Percentiles rank a stretch among this genome's conserved stretches.
phyloP scores from a whole-genome alignment of 2,797 vertebrate species.

The Microctenopoma steveboyesi region DNA sequence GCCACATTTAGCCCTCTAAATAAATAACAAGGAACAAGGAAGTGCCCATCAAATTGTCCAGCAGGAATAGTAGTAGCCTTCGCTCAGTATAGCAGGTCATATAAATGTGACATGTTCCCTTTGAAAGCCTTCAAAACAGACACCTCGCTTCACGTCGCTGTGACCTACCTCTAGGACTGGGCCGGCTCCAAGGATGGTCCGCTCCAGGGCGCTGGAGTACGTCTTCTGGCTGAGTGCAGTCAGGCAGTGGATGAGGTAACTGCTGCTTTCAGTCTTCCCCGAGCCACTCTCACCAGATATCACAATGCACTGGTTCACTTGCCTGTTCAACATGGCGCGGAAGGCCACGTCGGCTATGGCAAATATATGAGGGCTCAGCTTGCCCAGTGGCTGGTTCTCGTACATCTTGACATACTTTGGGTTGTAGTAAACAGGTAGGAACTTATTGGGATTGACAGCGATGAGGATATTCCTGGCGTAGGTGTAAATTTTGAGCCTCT shows the following conservation, averaged over 20 bases:
- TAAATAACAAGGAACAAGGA: too few relatives aligned
- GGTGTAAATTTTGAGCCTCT: conserved; percentile 91
- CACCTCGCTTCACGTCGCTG: background rate
- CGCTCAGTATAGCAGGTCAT: too few relatives aligned
- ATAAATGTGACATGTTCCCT: too few relatives aligned
- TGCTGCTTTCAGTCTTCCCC: conserved; percentile 96
- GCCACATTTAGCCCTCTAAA: too few relatives aligned
- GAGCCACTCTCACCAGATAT: conserved; percentile 95
- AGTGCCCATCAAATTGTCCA: too few relatives aligned
- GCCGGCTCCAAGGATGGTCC: conserved; percentile 93
- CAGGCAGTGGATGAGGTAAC: conserved; percentile 96
- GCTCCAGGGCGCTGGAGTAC: conserved; percentile 88
- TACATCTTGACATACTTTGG: conserved; percentile 96
- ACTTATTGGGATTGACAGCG: conserved; percentile 94
- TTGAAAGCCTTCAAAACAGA: too few relatives aligned
- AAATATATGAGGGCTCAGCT: conserved; percentile 94
- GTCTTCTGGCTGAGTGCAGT: conserved; percentile 94
- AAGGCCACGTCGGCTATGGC: conserved; percentile 92
- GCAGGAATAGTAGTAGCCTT: too few relatives aligned
- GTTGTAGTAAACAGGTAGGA: conserved; percentile 96
- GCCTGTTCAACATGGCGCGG: conserved; percentile 89
- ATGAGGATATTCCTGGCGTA: conserved; percentile 92
- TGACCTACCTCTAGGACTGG: conserved; percentile 93
- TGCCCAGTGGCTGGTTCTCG: conserved; percentile 92
- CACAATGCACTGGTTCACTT: conserved; percentile 91